A percentile compares a stretch with the other conserved stretches of the same genome.
These are phyloP conservation scores for Eledona agricola DNA, from an alignment of 2,888 invertebrate species.

Conservation along the genomic window DNA sequence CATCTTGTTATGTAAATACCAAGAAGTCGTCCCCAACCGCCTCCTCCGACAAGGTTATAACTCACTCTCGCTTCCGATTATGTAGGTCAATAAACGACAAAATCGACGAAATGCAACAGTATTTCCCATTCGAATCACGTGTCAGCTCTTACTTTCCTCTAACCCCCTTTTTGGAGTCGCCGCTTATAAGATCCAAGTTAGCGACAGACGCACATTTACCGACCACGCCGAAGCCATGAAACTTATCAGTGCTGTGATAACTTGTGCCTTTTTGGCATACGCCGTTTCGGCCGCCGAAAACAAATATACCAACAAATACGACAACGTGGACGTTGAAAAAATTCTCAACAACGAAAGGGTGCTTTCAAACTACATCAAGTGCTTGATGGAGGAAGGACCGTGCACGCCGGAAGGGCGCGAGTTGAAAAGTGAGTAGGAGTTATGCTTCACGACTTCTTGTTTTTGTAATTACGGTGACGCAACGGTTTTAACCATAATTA, in stretches of 20 bases:
- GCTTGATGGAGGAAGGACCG: constrained; percentile 68
- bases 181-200: constrained; percentile 41
- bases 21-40: constrained; percentile 8
- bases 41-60: constrained; percentile 29
- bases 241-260: constrained; percentile 49
- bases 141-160: constrained; percentile 52
- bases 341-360: constrained; percentile 67
- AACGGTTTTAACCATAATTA: no score
- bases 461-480: no score
- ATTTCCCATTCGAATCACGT: constrained; percentile 37
- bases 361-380: constrained; percentile 69
- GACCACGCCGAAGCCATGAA: constrained; percentile 32
- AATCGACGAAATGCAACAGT: constrained; percentile 33
- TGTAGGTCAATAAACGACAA: constrained; percentile 34
- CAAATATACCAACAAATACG: constrained; percentile 41
- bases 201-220: constrained; percentile 21
- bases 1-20: constrained; percentile 20
- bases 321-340: constrained; percentile 65
- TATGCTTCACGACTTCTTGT: no score
- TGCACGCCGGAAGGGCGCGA: constrained; percentile 70
- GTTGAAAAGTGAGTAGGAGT: constrained; percentile 69
- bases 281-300: constrained; percentile 46
- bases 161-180: constrained; percentile 45
- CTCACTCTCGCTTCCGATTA: constrained; percentile 35
- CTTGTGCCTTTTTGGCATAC: constrained; percentile 50